These are phyloP conservation scores for Chanos chanos DNA, from an alignment of 2,797 vertebrate genomes.

Conservation along the genomic window DNA sequence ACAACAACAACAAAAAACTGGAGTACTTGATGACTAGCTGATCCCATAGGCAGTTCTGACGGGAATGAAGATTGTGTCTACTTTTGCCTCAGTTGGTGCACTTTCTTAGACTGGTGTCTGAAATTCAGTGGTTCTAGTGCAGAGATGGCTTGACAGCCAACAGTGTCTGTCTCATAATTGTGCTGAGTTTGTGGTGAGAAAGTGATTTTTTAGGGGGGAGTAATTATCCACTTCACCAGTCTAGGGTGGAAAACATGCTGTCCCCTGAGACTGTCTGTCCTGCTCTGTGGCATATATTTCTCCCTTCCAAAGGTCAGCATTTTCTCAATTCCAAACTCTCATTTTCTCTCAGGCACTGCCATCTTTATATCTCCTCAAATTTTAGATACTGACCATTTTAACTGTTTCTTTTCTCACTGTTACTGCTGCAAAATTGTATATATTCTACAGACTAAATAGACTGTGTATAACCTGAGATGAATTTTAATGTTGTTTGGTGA, in stretches of 20 bases:
- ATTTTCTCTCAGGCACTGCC: not conserved
- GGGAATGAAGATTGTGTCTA: too few species aligned
- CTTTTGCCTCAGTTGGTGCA: not conserved
- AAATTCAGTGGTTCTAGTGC: not conserved
- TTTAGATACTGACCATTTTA: too few species aligned
- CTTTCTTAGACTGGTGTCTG: too few species aligned
- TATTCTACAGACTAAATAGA: too few species aligned
- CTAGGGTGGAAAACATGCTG: not conserved
- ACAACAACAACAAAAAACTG: too few species aligned
- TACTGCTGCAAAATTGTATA: too few species aligned
- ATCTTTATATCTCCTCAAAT: too few species aligned
- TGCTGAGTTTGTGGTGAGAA: constrained; percentile 2
- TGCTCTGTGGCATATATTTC: not conserved
- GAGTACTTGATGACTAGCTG: too few species aligned
- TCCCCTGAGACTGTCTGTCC: not conserved
- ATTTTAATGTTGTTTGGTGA: too few species aligned
- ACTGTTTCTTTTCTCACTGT: too few species aligned
- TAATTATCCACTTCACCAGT: constrained; percentile 18
- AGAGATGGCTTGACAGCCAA: constrained; percentile 1
- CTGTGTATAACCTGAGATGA: too few species aligned
- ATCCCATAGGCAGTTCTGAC: too few species aligned
- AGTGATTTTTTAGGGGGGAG: not conserved
- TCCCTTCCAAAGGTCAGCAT: not conserved
- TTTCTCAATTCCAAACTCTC: not conserved
- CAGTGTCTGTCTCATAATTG: not conserved